Base-by-base conservation (phyloP, 2,888 invertebrate species). In the Philereme transversata region DNA sequence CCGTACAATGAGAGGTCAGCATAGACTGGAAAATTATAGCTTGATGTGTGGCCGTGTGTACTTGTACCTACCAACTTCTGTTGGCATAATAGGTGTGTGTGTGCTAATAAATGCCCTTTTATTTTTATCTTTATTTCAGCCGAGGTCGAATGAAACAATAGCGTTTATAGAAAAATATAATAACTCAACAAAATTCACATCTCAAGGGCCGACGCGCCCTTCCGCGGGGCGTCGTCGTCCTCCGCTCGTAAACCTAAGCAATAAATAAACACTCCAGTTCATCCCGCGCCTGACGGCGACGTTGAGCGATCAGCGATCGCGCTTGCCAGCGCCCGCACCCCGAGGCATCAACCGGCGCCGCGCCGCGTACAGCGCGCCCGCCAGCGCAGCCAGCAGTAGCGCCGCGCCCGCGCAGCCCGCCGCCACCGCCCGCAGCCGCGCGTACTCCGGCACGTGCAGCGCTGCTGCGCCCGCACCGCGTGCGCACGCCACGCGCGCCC, bases 401-500 rank as follows among this genome's bases (percentile, higher is more conserved):
- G 96, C 91, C 38, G 94, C 95, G 9, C 93, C 95, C n/a, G 95
- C 94, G 62, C 95, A 94, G 53, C 95, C 96, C 76, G 94, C 95
- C 41, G 96, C 95, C 68, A 95, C 94, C 38, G 95, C 95, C 58
- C 95, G 93, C 82, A 96, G 94, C 62, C 95, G 94, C 66, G 94
- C 93, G 82, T 95, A 96, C 52, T 95, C 94, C 47, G 97, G 96
- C 72, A 96, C 95, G 64, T 93, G 93, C 59, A 96, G 86, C 60
- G 92, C 88, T 51, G 95, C 93, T 70, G 93, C 94, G 50, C 94
- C 94, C 94, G 75, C 97, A 95, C 64, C 94, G 83, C 61, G 97
- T 96, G 85, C 95, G 95, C 76, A 97, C 95, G 73, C 94, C 93
- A 97, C 96, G 84, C 96, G 95, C 76, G 97, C 95, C 75, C 94